Conservation (phyloP, 2,888 invertebrate species). For the Lasioglossum marginatum region DNA sequence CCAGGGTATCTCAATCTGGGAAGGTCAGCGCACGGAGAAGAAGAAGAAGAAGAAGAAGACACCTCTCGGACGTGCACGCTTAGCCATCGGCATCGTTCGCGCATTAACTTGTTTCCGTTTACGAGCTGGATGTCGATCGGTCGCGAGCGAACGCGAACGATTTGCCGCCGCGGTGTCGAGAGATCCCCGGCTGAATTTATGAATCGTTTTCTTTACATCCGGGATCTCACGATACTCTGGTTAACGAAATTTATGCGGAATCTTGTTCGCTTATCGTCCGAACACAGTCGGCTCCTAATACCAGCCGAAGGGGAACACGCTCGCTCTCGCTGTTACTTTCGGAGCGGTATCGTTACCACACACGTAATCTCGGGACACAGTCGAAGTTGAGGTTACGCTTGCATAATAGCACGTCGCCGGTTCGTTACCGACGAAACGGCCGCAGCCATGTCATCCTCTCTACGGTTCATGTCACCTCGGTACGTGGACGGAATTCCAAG, state of each 20-base stretch:
- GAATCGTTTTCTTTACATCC: constrained; percentile 38
- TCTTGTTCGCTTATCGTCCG: constrained; percentile 34
- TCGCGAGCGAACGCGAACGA: constrained; percentile 5
- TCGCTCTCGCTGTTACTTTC: constrained; percentile 33
- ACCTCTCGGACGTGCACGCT: not conserved
- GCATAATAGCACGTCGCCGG: constrained; percentile 64
- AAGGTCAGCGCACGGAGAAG: constrained; percentile 26
- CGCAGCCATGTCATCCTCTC: constrained; percentile 63
- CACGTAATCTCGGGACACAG: constrained; percentile 55
- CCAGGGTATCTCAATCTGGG: constrained; percentile 37
- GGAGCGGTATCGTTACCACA: constrained; percentile 20
- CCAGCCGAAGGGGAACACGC: constrained; percentile 19
- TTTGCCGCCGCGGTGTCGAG: constrained; percentile 24
- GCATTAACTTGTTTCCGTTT: constrained; percentile 23
- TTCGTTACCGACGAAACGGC: constrained; percentile 67
- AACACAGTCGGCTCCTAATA: constrained; percentile 14
- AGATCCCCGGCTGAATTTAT: constrained; percentile 43
- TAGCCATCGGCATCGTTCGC: constrained; percentile 26
- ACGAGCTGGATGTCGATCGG: constrained; percentile 10
- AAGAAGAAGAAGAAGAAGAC: constrained; percentile 3
- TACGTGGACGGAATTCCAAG: constrained; percentile 74
- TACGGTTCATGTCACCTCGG: constrained; percentile 72
- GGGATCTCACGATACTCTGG: constrained; percentile 54
- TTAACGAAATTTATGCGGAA: constrained; percentile 46
- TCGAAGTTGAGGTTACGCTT: constrained; percentile 64